Base-by-base conservation (phyloP, 2,888 invertebrate genomes). In the Adelphocoris suturalis region DNA sequence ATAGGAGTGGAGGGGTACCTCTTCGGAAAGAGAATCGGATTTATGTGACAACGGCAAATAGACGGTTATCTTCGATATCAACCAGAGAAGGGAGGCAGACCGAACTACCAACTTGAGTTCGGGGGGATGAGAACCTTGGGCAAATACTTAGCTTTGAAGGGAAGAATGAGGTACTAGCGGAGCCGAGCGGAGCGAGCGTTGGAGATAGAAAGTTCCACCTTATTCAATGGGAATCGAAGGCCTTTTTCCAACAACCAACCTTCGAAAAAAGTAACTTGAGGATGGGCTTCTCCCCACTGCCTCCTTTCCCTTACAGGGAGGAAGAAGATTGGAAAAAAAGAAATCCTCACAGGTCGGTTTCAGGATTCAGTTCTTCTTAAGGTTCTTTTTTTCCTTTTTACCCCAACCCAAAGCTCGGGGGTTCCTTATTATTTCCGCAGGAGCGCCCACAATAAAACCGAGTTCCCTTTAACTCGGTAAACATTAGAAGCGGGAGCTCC, bases 301-400 rank as follows among this genome's bases (percentile, higher is more conserved):
- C n/a, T 57, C n/a, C n/a, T n/a, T n/a, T n/a, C n/a, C 57, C 57
- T n/a, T 16, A n/a, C n/a, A 14, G 28, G 52, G 52, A 47, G 52
- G 82, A 47, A 86, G 68, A 55, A 86, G 86, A 86, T 86, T 86
- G 86, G 86, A 75, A 75, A 86, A 37, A 61, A 57, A 86, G 52
- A 75, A 86, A 75, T 86, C 86, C 86, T 86, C 86, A 86, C 86
- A 23, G 86, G 86, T 86, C 37, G 75, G 75, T 86, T 86, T 75
- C 86, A 47, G 48, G 76, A 28, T 86, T 86, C 48, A 82, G 47
- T 86, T 37, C 75, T 86, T 75, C 75, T 75, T 46, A 46, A 37
- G 37, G 86, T 19, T 85, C 28, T 46, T 80, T 80, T 52, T 82
- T 52, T 52, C n/a, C n/a, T 82, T 52, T 52, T 55, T 23, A 19